Evolutionary conservation across 2,797 vertebrate genomes (phyloP).

Genomic region (Ciconia nigra): DNA sequence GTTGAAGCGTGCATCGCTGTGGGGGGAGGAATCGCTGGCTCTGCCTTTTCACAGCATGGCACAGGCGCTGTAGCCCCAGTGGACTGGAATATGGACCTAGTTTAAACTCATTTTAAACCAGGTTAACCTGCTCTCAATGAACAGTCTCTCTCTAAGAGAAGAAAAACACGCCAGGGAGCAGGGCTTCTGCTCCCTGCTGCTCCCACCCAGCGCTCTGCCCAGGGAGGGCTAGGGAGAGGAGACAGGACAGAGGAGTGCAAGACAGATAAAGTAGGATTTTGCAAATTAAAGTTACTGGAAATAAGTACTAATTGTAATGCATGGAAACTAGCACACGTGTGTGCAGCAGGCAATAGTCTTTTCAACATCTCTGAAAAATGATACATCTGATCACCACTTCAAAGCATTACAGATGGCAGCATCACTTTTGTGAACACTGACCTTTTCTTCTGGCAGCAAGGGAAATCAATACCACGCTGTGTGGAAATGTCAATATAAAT

Average conservation of each 20-base stretch:
- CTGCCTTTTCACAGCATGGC: not conserved
- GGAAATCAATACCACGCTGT: not conserved
- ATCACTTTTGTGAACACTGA: not conserved
- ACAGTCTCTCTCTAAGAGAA: not conserved
- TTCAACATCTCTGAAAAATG: not conserved
- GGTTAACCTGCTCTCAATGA: not conserved
- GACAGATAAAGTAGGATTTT: not conserved
- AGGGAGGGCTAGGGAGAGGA: not conserved
- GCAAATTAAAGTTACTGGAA: not conserved
- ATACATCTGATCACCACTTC: not conserved
- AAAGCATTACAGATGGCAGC: not conserved
- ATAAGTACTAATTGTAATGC: not conserved
- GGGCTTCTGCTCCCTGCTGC: not conserved
- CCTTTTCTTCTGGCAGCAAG: not conserved
- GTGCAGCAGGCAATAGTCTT: not conserved
- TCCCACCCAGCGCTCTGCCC: not conserved
- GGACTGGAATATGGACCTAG: not conserved
- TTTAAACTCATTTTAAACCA: not conserved
- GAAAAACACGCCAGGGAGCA: rapidly evolving
- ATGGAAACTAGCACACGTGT: rapidly evolving
- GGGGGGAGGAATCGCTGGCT: not conserved
- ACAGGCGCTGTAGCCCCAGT: not conserved
- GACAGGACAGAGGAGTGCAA: not conserved
- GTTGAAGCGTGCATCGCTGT: not conserved
- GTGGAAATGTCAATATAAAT: not conserved